These are phyloP conservation scores for Drosophila rellima DNA, from an alignment of 2,888 invertebrate species.

Conservation along the genomic window DNA sequence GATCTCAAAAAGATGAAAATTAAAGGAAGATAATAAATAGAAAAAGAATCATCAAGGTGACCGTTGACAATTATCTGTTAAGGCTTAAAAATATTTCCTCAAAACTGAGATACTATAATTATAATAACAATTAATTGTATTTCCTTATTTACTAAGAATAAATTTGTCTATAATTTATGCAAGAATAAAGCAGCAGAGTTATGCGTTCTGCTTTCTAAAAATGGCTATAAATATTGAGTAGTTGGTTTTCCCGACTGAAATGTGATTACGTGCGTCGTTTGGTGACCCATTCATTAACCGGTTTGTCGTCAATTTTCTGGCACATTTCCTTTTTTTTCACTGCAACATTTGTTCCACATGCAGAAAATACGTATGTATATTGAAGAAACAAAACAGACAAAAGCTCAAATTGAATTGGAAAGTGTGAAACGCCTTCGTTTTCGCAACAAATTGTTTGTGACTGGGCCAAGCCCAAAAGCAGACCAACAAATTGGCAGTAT, in stretches of 20 bases:
- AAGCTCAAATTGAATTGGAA: slow-evolving; percentile 50
- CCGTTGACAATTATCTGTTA: no score
- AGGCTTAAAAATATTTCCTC: no score
- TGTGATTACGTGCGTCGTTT: slow-evolving; percentile 8
- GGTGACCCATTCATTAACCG: slow-evolving; percentile 14
- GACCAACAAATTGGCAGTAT: slow-evolving; percentile 46
- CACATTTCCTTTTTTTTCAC: slow-evolving; percentile 23
- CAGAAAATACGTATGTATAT: neutral
- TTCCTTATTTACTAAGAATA: neutral
- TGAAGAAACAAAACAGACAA: neutral
- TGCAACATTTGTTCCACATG: slow-evolving; percentile 4
- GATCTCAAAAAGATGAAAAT: no score
- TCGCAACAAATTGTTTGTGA: slow-evolving; percentile 32
- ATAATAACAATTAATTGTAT: neutral
- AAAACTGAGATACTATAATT: no score
- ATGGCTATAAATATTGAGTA: slow-evolving; percentile 1
- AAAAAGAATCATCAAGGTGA: no score
- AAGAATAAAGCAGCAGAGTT: neutral
- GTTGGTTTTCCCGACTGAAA: slow-evolving; percentile 7
- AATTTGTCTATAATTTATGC: neutral
- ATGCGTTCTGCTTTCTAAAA: slow-evolving; percentile 13
- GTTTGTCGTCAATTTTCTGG: slow-evolving; percentile 22
- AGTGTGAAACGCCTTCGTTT: slow-evolving; percentile 61
- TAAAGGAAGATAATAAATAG: no score
- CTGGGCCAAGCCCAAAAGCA: slow-evolving; percentile 50